Conservation (phyloP, 1,140 invertebrate species). For the Ceratina australensis region DNA sequence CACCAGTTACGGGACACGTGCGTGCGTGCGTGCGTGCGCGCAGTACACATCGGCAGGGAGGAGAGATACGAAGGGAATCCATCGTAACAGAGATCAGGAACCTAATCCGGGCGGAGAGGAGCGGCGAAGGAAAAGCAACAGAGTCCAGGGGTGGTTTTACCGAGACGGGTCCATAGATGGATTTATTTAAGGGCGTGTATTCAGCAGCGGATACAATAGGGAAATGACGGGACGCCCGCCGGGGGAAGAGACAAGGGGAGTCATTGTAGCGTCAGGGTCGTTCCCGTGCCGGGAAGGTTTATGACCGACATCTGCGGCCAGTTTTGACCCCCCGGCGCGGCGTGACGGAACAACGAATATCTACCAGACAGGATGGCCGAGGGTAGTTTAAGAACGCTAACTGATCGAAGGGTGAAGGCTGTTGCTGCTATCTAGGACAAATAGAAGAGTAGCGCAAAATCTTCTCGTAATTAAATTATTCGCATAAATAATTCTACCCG, state of each 20-base stretch:
- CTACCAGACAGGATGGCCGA: constrained; percentile 48
- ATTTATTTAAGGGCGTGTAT: constrained; percentile 79
- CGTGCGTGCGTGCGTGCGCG: background rate
- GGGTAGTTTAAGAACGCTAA: constrained; percentile 66
- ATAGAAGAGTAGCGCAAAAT: too few species aligned
- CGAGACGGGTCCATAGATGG: constrained; percentile 63
- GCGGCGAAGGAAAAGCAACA: constrained; percentile 35
- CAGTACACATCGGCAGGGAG: background rate
- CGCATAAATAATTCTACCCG: too few species aligned
- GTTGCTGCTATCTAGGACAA: constrained; percentile 31
- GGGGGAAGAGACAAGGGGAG: constrained; percentile 22
- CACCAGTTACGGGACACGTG: background rate
- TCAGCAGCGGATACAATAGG: constrained; percentile 72
- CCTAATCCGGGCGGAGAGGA: constrained; percentile 54
- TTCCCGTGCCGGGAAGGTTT: constrained; percentile 60
- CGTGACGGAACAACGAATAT: constrained; percentile 74
- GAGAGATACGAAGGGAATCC: constrained; percentile 18
- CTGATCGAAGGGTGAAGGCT: constrained; percentile 60
- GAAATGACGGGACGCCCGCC: constrained; percentile 59
- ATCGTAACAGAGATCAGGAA: constrained; percentile 45
- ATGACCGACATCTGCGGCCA: constrained; percentile 78
- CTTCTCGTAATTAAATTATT: too few species aligned
- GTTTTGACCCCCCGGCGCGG: constrained; percentile 75
- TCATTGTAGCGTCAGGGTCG: constrained; percentile 41
- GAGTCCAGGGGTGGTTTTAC: constrained; percentile 41